Percentiles rank a stretch among this genome's conserved stretches.
Evolutionary conservation across 2,797 vertebrate species (phyloP).

Genomic region (Eulemur mongoz): DNA sequence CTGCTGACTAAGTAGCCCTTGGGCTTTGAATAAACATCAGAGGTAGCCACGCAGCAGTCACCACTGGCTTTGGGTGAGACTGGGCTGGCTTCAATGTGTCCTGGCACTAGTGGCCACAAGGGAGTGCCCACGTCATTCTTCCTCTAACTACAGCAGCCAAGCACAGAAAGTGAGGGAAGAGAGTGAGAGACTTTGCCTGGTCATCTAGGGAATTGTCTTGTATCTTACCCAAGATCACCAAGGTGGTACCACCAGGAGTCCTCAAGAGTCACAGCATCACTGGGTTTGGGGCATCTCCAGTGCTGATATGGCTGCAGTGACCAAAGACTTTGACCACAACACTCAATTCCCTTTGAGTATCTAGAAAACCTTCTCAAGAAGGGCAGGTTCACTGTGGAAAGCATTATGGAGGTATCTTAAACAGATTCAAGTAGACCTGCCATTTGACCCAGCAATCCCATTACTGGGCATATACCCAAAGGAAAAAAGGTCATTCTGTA

Average conservation of each 20-base stretch:
- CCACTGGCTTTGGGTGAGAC: neutral
- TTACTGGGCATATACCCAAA: too few relatives aligned
- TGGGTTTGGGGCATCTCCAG: too few relatives aligned
- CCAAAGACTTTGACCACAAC: neutral
- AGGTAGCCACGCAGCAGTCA: neutral
- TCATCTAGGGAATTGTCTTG: neutral
- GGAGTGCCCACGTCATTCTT: neutral
- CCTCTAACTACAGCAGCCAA: neutral
- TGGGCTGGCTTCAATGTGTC: neutral
- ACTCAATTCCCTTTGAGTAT: neutral
- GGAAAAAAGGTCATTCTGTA: too few relatives aligned
- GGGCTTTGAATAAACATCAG: neutral
- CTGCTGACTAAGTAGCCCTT: neutral
- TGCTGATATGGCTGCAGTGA: neutral
- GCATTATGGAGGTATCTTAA: too few relatives aligned
- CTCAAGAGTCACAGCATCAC: neutral
- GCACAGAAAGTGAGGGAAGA: neutral
- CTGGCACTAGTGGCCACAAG: too few relatives aligned
- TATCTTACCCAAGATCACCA: neutral
- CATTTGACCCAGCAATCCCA: too few relatives aligned
- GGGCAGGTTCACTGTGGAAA: too few relatives aligned
- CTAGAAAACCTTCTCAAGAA: too few relatives aligned
- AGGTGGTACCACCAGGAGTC: neutral
- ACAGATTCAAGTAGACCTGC: too few relatives aligned
- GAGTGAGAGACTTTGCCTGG: neutral